Percentiles rank a stretch among this genome's conserved stretches.
Conservation (phyloP, 2,888 invertebrate genomes). For the Drosophila nr. fundita region DNA sequence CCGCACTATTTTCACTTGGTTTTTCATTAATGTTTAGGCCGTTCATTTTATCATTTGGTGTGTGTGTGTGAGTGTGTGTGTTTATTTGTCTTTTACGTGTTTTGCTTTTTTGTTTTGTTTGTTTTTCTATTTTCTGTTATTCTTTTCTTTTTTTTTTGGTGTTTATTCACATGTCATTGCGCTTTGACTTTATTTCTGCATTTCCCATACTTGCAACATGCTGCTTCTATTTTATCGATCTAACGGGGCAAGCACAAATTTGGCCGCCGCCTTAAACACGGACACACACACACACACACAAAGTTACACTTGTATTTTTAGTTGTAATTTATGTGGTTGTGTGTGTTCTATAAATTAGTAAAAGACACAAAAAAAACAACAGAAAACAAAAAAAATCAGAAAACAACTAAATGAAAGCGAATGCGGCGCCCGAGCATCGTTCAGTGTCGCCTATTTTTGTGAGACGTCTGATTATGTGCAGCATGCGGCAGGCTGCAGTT, state of each 20-base stretch:
- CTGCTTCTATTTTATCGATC: slow-evolving; percentile 70
- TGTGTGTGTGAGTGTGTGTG: slow-evolving; percentile 16
- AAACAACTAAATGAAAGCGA: slow-evolving; percentile 52
- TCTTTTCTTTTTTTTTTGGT: background rate
- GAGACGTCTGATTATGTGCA: slow-evolving; percentile 36
- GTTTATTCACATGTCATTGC: slow-evolving; percentile 39
- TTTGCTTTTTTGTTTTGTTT: slow-evolving; percentile 25
- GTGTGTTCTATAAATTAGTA: slow-evolving; percentile 46
- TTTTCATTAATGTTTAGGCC: slow-evolving; percentile 9
- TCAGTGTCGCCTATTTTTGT: slow-evolving; percentile 28
- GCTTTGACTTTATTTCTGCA: slow-evolving; percentile 44
- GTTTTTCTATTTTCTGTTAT: slow-evolving; percentile 8
- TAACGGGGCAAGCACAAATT: slow-evolving; percentile 52
- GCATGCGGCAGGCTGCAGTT: slow-evolving; percentile 32
- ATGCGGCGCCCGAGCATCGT: slow-evolving; percentile 34
- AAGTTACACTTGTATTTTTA: slow-evolving; percentile 38
- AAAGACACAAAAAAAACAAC: background rate
- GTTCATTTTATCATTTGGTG: slow-evolving; percentile 25
- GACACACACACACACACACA: slow-evolving; percentile 5
- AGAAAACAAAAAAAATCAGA: background rate
- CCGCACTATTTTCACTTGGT: background rate
- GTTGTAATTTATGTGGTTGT: slow-evolving; percentile 21
- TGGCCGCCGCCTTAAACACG: slow-evolving; percentile 51
- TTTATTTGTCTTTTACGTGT: slow-evolving; percentile 14
- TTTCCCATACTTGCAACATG: slow-evolving; percentile 36